Base-by-base conservation (phyloP, 2,888 invertebrate species). In the Rapana venosa region DNA sequence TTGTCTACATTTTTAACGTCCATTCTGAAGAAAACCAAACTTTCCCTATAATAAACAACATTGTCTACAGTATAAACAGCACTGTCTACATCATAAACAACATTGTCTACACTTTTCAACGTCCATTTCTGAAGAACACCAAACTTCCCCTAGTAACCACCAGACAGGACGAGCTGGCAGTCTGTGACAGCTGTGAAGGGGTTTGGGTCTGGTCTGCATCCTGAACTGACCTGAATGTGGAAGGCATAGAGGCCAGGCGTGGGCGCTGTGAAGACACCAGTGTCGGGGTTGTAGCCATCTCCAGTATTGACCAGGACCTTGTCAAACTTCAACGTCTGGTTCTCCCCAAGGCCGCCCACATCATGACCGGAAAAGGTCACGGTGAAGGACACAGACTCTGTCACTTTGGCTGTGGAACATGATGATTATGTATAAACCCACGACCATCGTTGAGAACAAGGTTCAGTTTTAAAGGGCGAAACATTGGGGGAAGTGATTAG, bases 281-380 rank as follows among this genome's bases (percentile, higher is more conserved):
- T 66, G 20, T 47, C 47, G 20, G 66, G 66, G 35, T n/a, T 66
- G 61, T 86, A 86, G n/a, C 86, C 61, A 2, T 66, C n/a, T 8
- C 86, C 86, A 8, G 58, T 32, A 35, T 86, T 86, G 86, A 35
- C 20, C 35, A 61, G 35, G 15, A 86, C 86, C 58, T 32, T 86
- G 86, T 86, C 86, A 30, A 86, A 86, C 86, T 66, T 58, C n/a
- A 86, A 66, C 17, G 61, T 66, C 66, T 86, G 86, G 30, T 66
- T 20, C 32, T 85, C 32, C 30, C 22, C 35, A 17, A 86, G 32
- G 32, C 47, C 86, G 32, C 35, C 58, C 22, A 86, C 13, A 17
- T 86, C 86, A 61, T 20, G 32, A n/a, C 86, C 58, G 20, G 86
- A 61, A 66, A 86, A 86, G 61, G 35, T 86, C 61, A 66, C 86